Evolutionary conservation across 2,113 vertebrate species (phyloP).

Genomic region (Indicator indicator): DNA sequence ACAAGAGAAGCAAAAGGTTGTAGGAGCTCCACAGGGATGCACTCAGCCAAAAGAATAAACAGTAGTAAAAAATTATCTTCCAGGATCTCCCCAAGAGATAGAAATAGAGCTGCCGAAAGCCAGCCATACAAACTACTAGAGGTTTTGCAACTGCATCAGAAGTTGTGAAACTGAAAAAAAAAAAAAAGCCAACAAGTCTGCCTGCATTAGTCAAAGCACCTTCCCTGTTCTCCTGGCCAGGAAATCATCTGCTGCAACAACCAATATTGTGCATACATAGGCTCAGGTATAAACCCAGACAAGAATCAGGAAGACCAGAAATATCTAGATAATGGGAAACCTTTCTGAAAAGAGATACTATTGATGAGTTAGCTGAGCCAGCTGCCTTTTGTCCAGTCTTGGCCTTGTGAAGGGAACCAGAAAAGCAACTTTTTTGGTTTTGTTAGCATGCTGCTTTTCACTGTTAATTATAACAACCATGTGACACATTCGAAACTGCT

Average conservation of each 20-base stretch:
- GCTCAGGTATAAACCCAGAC: background rate
- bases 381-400: background rate
- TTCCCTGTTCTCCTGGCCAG: background rate
- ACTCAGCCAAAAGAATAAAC: background rate
- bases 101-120: background rate
- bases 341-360: background rate
- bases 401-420: background rate
- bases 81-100: background rate
- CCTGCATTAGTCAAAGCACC: fast-evolving
- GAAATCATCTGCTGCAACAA: background rate
- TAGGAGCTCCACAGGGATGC: background rate
- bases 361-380: background rate
- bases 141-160: background rate
- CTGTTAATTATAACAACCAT: background rate
- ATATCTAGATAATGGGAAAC: background rate
- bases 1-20: background rate
- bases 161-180: background rate
- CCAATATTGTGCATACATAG: fast-evolving
- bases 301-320: background rate
- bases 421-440: background rate
- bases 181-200: background rate
- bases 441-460: background rate
- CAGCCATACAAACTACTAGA: background rate
- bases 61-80: background rate
- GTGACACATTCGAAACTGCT: background rate